Evolutionary conservation across 2,797 vertebrate species (phyloP).

Genomic region (Hemibagrus guttatus): DNA sequence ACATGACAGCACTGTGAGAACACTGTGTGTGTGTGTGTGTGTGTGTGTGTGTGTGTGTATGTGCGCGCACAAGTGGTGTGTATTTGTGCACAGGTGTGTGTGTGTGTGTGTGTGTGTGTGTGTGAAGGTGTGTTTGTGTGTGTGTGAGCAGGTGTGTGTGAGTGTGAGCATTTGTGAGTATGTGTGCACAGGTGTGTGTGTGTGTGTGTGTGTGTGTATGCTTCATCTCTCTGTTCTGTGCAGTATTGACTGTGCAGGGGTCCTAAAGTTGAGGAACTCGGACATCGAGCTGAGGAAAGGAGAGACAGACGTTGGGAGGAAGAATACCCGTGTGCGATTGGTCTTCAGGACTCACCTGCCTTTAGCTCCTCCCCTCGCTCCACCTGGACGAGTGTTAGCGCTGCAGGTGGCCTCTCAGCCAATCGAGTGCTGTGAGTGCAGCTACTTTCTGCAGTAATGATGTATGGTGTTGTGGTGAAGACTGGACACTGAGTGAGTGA

Average conservation of each 20-base stretch:
- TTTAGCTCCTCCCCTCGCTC: conserved; percentile 71
- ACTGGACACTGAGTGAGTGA: too few relatives aligned
- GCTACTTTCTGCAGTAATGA: not conserved
- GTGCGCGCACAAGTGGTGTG: not conserved
- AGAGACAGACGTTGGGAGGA: conserved; percentile 92
- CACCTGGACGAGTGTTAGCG: conserved; percentile 81
- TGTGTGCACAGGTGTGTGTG: not conserved
- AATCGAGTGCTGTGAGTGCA: conserved; percentile 91
- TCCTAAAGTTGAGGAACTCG: conserved; percentile 91
- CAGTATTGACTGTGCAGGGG: conserved; percentile 92
- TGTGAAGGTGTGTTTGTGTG: not conserved
- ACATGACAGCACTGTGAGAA: conserved; percentile 90
- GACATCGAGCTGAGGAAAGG: conserved; percentile 94
- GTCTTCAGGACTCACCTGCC: conserved; percentile 88
- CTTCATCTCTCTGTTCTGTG: conserved; percentile 21
- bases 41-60: not conserved
- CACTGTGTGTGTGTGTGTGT: not conserved
- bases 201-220: not conserved
- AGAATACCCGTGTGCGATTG: conserved; percentile 88
- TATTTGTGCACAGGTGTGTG: not conserved
- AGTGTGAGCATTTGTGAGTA: not conserved
- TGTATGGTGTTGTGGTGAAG: too few relatives aligned
- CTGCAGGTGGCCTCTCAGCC: conserved; percentile 87
- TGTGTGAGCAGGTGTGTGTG: not conserved
- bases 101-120: not conserved